A percentile compares a stretch with the other conserved stretches of the same genome.
phyloP scores from a whole-genome alignment of 2,113 vertebrate species.

The Shinisaurus crocodilurus region DNA sequence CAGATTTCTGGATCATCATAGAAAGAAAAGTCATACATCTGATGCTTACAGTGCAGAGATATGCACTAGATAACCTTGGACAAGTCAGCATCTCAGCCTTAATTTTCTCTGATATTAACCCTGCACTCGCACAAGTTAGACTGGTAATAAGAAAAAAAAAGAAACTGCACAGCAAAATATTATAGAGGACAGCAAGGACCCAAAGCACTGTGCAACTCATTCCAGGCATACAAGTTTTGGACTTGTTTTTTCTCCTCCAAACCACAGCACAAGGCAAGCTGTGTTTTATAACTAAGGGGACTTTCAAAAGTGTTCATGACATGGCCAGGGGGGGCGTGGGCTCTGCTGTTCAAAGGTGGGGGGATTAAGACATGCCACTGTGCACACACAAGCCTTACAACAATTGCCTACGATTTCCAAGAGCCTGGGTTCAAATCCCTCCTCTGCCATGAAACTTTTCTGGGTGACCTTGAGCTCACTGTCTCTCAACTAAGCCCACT shows the following conservation, averaged over 20 bases:
- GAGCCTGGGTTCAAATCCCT: background rate
- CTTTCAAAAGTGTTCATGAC: background rate
- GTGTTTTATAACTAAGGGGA: background rate
- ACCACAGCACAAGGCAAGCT: background rate
- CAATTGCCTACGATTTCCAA: background rate
- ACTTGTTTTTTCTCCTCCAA: background rate
- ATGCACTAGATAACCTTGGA: background rate
- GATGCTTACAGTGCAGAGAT: background rate
- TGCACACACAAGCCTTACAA: no score
- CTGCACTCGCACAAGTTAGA: background rate
- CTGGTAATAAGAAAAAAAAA: background rate
- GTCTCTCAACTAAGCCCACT: background rate
- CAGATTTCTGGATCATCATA: slow-evolving; percentile 14
- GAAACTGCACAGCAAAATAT: background rate
- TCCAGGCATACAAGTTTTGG: background rate
- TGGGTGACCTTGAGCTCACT: background rate
- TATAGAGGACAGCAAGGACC: background rate
- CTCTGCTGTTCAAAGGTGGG: no score
- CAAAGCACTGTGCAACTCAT: background rate
- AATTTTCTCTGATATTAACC: background rate
- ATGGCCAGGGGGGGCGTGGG: no score
- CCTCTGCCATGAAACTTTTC: background rate
- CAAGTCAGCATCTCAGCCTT: background rate
- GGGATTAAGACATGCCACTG: background rate
- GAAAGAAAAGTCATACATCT: background rate